Conservation (phyloP, 2,888 invertebrate species). For the Villa cingulata region DNA sequence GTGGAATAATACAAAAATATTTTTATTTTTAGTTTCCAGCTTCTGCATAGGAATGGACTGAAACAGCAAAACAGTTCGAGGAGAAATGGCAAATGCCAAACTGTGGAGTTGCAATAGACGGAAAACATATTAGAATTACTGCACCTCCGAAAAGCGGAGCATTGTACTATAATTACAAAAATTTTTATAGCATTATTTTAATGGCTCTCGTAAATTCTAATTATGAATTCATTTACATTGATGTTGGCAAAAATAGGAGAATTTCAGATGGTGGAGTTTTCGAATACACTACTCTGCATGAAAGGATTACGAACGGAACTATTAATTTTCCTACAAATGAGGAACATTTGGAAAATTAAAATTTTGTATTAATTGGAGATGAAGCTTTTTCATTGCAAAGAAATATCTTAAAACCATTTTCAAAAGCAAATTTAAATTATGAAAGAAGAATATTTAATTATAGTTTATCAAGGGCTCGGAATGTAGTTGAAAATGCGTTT, state of each 20-base stretch:
- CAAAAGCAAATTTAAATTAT: slow-evolving; percentile 1
- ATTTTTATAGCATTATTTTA: not conserved
- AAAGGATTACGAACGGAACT: not conserved
- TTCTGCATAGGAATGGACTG: not conserved
- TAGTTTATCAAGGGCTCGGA: slow-evolving; percentile 1
- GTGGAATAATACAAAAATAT: not conserved
- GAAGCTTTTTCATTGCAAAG: slow-evolving; percentile 2
- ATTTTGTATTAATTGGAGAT: slow-evolving; percentile 2
- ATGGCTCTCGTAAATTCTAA: not conserved
- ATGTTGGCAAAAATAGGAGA: slow-evolving; percentile 2
- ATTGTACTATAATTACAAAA: slow-evolving; percentile 3
- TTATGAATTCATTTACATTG: not conserved
- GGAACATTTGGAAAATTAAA: not conserved
- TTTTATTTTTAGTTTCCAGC: not conserved
- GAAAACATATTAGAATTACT: slow-evolving; percentile 1
- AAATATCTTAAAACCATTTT: slow-evolving; percentile 2
- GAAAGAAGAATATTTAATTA: not conserved
- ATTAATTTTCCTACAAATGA: slow-evolving; percentile 1
- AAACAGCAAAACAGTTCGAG: not conserved
- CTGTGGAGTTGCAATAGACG: not conserved
- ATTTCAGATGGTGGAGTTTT: slow-evolving; percentile 1
- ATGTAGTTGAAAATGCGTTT: slow-evolving; percentile 2
- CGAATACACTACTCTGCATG: not conserved
- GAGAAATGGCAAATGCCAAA: not conserved
- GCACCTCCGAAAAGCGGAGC: not conserved